A percentile compares a stretch with the other conserved stretches of the same genome.
Evolutionary conservation across 30 jellyfish, hydroid and myxozoan genomes (phyloP).

Genomic region (Chrysaora quinquecirrha): DNA sequence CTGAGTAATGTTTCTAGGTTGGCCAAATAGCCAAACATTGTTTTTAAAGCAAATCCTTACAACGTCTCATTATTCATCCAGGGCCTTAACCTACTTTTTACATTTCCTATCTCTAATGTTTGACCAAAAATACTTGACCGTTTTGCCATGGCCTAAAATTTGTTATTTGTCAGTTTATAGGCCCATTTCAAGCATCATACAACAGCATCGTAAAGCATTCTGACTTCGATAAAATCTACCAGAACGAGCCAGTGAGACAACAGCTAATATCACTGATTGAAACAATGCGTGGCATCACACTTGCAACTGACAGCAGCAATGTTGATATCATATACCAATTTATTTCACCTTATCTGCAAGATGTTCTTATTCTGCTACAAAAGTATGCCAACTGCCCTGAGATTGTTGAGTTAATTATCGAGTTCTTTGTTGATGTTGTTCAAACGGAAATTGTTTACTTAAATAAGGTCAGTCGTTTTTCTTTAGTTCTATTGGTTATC

Average conservation of each 20-base stretch:
- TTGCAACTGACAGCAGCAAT: conserved; percentile 53
- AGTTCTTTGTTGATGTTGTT: conserved; percentile 89
- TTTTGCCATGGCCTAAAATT: too few species aligned
- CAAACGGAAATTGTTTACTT: conserved; percentile 65
- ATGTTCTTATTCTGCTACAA: conserved; percentile 57
- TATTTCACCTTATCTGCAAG: conserved; percentile 61
- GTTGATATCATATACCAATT: conserved; percentile 56
- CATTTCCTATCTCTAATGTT: too few species aligned
- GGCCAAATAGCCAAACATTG: too few species aligned
- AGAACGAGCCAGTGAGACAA: conserved; percentile 61
- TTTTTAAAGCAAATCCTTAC: too few species aligned
- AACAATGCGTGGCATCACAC: conserved; percentile 89
- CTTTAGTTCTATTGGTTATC: too few species aligned
- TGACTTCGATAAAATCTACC: conserved; percentile 50
- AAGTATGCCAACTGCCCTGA: conserved; percentile 76
- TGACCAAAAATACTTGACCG: too few species aligned
- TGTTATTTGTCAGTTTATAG: too few species aligned
- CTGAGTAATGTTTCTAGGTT: too few species aligned
- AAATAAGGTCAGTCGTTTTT: conserved; percentile 58
- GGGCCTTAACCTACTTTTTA: too few species aligned
- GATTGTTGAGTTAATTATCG: conserved; percentile 74
- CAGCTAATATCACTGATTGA: conserved; percentile 72
- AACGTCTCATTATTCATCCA: too few species aligned
- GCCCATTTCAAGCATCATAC: conserved; percentile 63
- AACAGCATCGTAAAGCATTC: conserved; percentile 48